phyloP scores from a whole-genome alignment of 2,113 vertebrate species.

The Sinocyclocheilus grahami region DNA sequence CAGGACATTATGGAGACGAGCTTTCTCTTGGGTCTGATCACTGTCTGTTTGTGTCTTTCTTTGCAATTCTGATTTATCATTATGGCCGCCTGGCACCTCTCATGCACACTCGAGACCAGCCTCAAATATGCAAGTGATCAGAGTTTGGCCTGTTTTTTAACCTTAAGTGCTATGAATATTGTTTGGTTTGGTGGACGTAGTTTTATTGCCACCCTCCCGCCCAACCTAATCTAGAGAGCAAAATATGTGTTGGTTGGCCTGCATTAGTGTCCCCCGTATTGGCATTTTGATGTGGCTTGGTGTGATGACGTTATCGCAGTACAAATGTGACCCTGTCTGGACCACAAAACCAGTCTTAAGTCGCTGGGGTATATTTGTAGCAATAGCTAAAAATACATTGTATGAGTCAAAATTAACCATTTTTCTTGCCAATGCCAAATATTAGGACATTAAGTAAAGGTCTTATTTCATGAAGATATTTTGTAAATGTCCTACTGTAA shows the following conservation, averaged over 20 bases:
- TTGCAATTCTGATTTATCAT: conserved; percentile 56
- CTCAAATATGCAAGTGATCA: conserved; percentile 47
- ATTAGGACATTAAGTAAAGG: too few species aligned
- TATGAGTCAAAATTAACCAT: too few species aligned
- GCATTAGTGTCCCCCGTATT: conserved; percentile 32
- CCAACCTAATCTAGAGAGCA: conserved; percentile 11
- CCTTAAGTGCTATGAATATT: conserved; percentile 56
- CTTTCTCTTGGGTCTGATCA: conserved; percentile 48
- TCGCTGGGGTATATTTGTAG: too few species aligned
- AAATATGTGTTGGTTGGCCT: conserved; percentile 8
- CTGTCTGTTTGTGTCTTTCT: conserved; percentile 27
- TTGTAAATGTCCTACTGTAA: too few species aligned
- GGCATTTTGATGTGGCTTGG: conserved; percentile 36
- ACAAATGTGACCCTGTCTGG: not conserved
- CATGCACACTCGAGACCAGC: conserved; percentile 47
- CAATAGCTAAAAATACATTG: too few species aligned
- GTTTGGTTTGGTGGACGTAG: conserved; percentile 53
- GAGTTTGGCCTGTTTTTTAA: conserved; percentile 27
- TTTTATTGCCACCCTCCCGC: conserved; percentile 34
- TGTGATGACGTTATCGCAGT: conserved; percentile 39
- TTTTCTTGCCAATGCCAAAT: too few species aligned
- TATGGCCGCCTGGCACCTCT: conserved; percentile 52
- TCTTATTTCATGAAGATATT: too few species aligned
- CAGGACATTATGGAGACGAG: conserved; percentile 48
- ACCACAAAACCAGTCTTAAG: too few species aligned